Percentiles rank a stretch among this genome's conserved stretches.
phyloP scores from a whole-genome alignment of 2,113 vertebrate species.

The Lanius ludovicianus region DNA sequence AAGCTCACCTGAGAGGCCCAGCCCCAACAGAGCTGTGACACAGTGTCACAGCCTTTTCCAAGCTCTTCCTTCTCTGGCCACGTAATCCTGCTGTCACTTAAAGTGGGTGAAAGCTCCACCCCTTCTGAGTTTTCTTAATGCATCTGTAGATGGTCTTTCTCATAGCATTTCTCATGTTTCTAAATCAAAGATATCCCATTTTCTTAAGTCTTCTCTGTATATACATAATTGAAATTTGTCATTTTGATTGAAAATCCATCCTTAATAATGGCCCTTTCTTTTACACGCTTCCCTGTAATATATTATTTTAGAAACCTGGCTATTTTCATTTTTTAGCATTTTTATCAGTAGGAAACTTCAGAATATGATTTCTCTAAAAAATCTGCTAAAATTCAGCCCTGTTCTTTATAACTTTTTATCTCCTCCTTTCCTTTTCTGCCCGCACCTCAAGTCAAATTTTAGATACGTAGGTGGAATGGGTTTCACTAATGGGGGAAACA shows the following conservation, averaged over 20 bases:
- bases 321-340: background rate
- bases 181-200: background rate
- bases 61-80: background rate
- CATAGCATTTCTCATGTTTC: background rate
- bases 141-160: background rate
- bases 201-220: background rate
- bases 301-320: background rate
- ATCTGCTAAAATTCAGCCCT: background rate
- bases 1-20: background rate
- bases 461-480: background rate
- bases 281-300: background rate
- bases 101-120: background rate
- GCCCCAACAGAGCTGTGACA: background rate
- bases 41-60: background rate
- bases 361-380: background rate
- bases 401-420: background rate
- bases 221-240: background rate
- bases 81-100: background rate
- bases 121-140: background rate
- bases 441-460: background rate
- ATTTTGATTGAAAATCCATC: background rate
- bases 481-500: background rate
- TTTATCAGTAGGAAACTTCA: background rate
- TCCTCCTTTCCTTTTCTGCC: constrained; percentile 1
- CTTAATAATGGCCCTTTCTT: background rate